phyloP scores from a whole-genome alignment of 2,797 vertebrate genomes.

The Rhincodon typus region DNA sequence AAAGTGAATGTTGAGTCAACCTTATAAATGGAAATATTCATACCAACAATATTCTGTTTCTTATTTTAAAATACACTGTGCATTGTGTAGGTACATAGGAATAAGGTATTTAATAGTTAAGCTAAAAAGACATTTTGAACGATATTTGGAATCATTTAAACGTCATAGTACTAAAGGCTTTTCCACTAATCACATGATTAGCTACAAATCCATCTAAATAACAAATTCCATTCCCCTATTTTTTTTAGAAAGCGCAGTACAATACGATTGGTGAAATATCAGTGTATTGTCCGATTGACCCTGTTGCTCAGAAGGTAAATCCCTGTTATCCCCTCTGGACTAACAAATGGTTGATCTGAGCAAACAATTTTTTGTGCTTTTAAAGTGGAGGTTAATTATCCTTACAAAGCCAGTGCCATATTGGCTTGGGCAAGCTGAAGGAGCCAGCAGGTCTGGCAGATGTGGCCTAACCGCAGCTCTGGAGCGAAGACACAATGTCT shows the following conservation, averaged over 20 bases:
- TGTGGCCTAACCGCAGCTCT: conserved; percentile 78
- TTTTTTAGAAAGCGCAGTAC: conserved; percentile 9
- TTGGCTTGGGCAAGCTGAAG: conserved; percentile 71
- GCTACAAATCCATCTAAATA: conserved; percentile 42
- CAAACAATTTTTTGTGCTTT: background rate
- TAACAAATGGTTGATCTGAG: conserved; percentile 17
- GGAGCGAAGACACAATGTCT: conserved; percentile 77
- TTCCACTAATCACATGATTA: conserved; percentile 37
- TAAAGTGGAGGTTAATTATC: conserved; percentile 63
- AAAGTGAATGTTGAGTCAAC: background rate
- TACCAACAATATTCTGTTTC: background rate
- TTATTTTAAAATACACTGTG: background rate
- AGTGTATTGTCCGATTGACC: conserved; percentile 35
- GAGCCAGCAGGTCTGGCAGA: conserved; percentile 78
- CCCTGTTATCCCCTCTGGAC: conserved; percentile 22
- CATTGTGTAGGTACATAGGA: background rate
- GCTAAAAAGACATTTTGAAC: background rate
- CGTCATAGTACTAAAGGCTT: background rate
- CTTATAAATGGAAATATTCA: background rate
- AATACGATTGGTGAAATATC: conserved; percentile 43
- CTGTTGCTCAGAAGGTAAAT: conserved; percentile 5
- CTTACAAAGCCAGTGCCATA: conserved; percentile 58
- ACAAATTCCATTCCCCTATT: conserved; percentile 40
- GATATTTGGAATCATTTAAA: background rate
- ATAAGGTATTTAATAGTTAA: background rate